These are phyloP conservation scores for Parelbella ahira DNA, from an alignment of 2,888 invertebrate genomes.

Conservation along the genomic window DNA sequence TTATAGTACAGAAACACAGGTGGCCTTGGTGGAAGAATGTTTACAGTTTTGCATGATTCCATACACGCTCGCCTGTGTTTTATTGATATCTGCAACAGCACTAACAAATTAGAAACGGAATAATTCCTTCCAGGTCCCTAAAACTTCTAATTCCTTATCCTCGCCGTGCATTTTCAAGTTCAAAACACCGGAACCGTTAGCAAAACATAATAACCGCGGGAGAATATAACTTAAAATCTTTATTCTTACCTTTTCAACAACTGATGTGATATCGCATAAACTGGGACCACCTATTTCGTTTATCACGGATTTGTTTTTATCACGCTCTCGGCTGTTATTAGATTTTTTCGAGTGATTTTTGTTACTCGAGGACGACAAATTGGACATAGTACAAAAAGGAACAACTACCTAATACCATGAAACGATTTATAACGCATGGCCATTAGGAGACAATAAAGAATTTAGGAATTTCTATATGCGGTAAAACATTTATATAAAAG, in stretches of 20 bases:
- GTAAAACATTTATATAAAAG: slow-evolving; percentile 5
- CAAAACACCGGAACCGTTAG: not conserved
- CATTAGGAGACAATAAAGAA: slow-evolving; percentile 5
- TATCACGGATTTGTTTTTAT: slow-evolving; percentile 62
- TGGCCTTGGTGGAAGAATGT: too few species aligned
- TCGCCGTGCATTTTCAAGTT: too few species aligned
- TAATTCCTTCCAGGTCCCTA: too few species aligned
- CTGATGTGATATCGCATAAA: slow-evolving; percentile 72
- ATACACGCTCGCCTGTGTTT: too few species aligned
- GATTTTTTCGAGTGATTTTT: slow-evolving; percentile 64
- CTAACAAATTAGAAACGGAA: too few species aligned
- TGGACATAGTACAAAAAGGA: slow-evolving; percentile 50
- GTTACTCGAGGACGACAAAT: slow-evolving; percentile 47
- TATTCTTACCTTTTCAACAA: slow-evolving; percentile 61
- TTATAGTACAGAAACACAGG: too few species aligned
- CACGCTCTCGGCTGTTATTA: slow-evolving; percentile 61
- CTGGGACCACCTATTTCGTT: slow-evolving; percentile 75
- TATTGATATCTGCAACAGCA: too few species aligned
- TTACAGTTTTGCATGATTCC: too few species aligned
- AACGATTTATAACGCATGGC: slow-evolving; percentile 6
- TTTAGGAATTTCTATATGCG: not conserved
- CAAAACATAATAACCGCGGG: too few species aligned
- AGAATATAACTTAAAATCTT: too few species aligned
- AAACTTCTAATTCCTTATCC: too few species aligned
- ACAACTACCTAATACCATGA: slow-evolving; percentile 12